Evolutionary conservation across 2,113 vertebrate species (phyloP).

Genomic region (Sprattus sprattus): DNA sequence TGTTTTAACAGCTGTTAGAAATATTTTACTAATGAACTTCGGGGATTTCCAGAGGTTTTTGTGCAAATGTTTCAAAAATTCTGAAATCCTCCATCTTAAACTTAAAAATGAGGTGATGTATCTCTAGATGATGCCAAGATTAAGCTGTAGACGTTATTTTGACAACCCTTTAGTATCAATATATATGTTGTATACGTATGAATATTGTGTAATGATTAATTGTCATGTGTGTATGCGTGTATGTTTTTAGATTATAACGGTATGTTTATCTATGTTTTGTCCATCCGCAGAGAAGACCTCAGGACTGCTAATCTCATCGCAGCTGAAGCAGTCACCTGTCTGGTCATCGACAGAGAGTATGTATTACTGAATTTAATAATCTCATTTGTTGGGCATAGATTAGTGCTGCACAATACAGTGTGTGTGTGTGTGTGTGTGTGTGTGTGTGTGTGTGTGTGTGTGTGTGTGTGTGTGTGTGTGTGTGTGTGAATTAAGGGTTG

Average conservation of each 20-base stretch:
- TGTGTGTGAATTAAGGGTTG: neutral
- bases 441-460: neutral
- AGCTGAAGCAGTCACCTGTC: constrained; percentile 83
- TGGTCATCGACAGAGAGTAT: constrained; percentile 98
- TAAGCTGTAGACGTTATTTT: no score
- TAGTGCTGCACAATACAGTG: neutral
- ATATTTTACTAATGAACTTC: no score
- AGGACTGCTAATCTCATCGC: constrained; percentile 92
- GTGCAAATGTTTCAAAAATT: no score
- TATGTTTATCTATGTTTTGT: neutral
- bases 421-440: neutral
- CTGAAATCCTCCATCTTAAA: no score
- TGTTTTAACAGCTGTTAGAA: no score
- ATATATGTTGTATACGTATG: neutral
- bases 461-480: neutral
- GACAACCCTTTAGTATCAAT: no score
- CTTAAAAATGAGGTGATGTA: no score
- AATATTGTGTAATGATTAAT: neutral
- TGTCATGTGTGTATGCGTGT: neutral
- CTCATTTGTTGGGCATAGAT: no score
- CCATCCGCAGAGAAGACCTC: constrained; percentile 82
- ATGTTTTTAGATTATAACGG: neutral
- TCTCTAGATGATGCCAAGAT: no score
- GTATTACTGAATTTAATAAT: constrained; percentile 48
- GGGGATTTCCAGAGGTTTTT: no score